Evolutionary conservation across 2,888 invertebrate genomes (phyloP), one percentile per base, ranked within the genome.

Genomic region (Uloborus plumipes): DNA sequence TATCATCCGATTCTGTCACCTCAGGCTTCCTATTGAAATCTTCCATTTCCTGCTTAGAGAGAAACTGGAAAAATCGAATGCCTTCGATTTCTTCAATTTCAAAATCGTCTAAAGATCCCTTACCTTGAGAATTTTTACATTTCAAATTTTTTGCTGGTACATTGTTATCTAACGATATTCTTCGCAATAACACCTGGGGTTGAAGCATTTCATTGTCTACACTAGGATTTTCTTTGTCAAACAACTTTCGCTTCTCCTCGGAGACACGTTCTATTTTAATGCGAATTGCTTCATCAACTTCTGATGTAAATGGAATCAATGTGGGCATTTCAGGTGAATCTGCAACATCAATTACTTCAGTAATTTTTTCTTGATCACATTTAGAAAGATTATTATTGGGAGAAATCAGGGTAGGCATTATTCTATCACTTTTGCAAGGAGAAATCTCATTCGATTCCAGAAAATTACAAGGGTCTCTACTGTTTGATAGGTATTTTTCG

Each of bases 61-160:
- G 82, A 69, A 86, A 86, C 81, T 85, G 85, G 62, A 84, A 80
- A 72, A 87, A 87, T 69, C 85, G 84, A 15, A 87, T 74, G 31
- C 86, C 87, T 81, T 87, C 87, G 67, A 87, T 85, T 70, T 84
- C 72, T 67, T 86, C 85, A 65, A 86, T 76, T 73, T 86, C 85
- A 31, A 86, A 85, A 31, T 61, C 77, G 31, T 84, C 80, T 65
- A 62, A 69, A 70, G 65, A 65, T 53, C 70, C 66, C 50, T 67
- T 70, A 22, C 53, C 50, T 31, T 83, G 49, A 14, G 58, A 26
- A 49, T 31, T 50, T 22, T n/a, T 20, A 15, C 3, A 31, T 2
- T 20, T 13, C 55, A 55, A 55, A 13, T 18, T 20, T 18, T 55
- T n/a, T 9, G 20, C 9, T 55, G 11, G 31, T 22, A 31, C 55